These are phyloP conservation scores for Leptocoma aspasia DNA, from an alignment of 2,113 vertebrate species.

Conservation along the genomic window DNA sequence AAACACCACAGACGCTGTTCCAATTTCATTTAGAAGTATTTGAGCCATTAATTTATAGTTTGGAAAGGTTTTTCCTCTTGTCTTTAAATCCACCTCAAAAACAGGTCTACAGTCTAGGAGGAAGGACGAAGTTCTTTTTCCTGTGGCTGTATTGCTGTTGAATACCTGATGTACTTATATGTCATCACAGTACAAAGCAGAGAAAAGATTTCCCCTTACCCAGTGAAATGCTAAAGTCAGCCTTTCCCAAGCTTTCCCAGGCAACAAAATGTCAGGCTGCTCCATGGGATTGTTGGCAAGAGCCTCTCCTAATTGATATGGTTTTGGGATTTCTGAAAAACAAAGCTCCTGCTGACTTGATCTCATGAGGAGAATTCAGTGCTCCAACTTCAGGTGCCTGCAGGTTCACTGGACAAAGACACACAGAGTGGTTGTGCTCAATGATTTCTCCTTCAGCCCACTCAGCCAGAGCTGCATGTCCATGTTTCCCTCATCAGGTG, in stretches of 20 bases:
- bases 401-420: neutral
- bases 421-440: neutral
- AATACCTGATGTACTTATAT: neutral
- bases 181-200: neutral
- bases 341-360: neutral
- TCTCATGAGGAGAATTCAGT: neutral
- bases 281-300: neutral
- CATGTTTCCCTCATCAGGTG: neutral
- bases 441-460: neutral
- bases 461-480: neutral
- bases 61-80: neutral
- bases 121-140: neutral
- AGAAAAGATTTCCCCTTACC: neutral
- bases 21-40: conserved; percentile 14
- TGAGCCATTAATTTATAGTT: neutral
- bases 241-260: neutral
- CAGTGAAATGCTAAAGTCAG: neutral
- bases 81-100: neutral
- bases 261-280: neutral
- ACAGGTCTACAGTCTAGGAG: neutral
- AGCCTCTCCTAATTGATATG: neutral
- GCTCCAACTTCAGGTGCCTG: neutral
- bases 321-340: neutral
- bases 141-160: neutral
- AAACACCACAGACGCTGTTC: neutral